Base-by-base conservation (phyloP, 2,888 invertebrate species). In the Chirona hameri region DNA sequence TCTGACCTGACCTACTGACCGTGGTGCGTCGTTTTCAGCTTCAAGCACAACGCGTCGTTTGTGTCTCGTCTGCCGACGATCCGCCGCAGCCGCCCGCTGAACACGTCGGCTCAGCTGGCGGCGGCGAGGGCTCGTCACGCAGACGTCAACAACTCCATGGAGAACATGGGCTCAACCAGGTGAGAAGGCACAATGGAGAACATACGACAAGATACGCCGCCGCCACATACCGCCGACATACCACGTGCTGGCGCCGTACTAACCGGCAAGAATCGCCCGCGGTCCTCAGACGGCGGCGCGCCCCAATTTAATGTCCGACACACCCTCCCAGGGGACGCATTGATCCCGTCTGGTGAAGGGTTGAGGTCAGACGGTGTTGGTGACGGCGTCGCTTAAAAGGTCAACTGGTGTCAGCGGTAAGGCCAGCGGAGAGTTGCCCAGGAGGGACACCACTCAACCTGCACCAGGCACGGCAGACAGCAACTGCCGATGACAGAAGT, bases 31-130 rank as follows among this genome's bases (percentile, higher is more conserved):
- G 83, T 60, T 84, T 84, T 91, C 90, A 95, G 95, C 89, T 96
- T 95, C 91, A 95, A 96, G 91, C 95, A 95, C 91, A 96, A 96
- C 90, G 93, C 95, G 86, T 96, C 96, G 83, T 96, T 96, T 90
- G 95, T 96, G 88, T 95, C 95, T 87, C 92, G 96, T 86, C 91
- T 96, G 89, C 95, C 96, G 86, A 95, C 95, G 85, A 95, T 95
- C 88, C 92, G 95, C 84, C 91, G 95, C 39, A 84, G 84, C 81
- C 83, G 85, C 81, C 83, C 84, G 7, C 46, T 76, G 24, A 39
- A 12, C 39, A 46, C 76, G 52, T 86, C 86, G 84, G 86, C 86
- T 82, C 86, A 86, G 55, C 84, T 84, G 18, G 85, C 86, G 79
- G 85, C 86, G 60, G 85, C 85, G 31, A 85, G 85, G 82, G 82